A percentile compares a stretch with the other conserved stretches of the same genome.
These are phyloP conservation scores for Acronicta aceris DNA, from an alignment of 2,888 invertebrate species.

Conservation along the genomic window DNA sequence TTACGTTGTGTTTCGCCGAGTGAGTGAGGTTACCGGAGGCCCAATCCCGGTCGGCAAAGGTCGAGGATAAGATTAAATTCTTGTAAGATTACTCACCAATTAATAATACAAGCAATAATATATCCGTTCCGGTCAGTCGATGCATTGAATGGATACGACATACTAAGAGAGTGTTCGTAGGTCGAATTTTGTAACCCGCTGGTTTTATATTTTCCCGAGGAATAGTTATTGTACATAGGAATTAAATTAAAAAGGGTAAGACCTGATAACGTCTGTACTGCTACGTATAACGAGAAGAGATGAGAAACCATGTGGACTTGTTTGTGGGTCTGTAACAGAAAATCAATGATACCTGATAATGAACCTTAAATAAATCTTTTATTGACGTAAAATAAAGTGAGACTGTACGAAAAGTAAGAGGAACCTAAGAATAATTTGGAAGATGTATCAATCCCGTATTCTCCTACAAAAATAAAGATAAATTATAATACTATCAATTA, in stretches of 20 bases:
- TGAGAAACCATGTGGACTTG: slow-evolving; percentile 27
- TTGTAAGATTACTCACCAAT: slow-evolving; percentile 33
- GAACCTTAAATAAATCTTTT: too few species aligned
- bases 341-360: too few species aligned
- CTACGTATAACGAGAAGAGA: slow-evolving; percentile 14
- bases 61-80: too few species aligned
- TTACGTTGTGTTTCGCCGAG: too few species aligned
- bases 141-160: slow-evolving; percentile 40
- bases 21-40: too few species aligned
- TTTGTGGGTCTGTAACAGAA: slow-evolving; percentile 32
- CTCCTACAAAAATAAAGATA: too few species aligned
- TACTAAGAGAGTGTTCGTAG: slow-evolving; percentile 42
- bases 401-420: not conserved
- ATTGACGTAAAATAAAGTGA: too few species aligned
- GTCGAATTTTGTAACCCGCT: slow-evolving; percentile 24
- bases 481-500: too few species aligned
- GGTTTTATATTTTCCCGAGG: slow-evolving; percentile 7
- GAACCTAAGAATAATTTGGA: too few species aligned
- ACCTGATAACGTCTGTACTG: slow-evolving; percentile 5
- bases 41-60: too few species aligned
- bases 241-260: slow-evolving; percentile 19
- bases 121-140: slow-evolving; percentile 32
- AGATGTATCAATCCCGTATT: too few species aligned
- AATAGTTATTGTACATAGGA: slow-evolving; percentile 31
- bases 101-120: slow-evolving; percentile 12